These are phyloP conservation scores for Hycleus cichorii DNA, from an alignment of 1,140 invertebrate genomes.

Conservation along the genomic window DNA sequence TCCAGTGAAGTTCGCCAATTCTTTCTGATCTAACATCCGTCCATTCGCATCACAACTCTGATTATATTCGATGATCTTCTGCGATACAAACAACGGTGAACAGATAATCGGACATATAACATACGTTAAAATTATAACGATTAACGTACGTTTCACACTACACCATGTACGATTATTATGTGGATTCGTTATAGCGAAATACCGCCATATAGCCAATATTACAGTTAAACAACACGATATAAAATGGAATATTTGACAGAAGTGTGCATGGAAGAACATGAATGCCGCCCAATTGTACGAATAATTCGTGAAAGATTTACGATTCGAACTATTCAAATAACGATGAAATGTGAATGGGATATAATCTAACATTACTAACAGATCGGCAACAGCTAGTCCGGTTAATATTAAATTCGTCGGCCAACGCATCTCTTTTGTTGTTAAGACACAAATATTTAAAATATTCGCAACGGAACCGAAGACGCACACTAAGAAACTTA, in stretches of 20 bases:
- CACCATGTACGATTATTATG: constrained; percentile 72
- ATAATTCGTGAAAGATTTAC: constrained; percentile 48
- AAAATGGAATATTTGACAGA: constrained; percentile 80
- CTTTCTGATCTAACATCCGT: constrained; percentile 24
- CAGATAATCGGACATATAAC: constrained; percentile 77
- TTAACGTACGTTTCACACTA: constrained; percentile 57
- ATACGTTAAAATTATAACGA: constrained; percentile 72
- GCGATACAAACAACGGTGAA: constrained; percentile 74
- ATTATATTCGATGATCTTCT: constrained; percentile 47
- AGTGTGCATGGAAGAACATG: constrained; percentile 77
- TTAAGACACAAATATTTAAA: constrained; percentile 89
- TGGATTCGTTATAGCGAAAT: constrained; percentile 80
- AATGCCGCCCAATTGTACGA: constrained; percentile 76
- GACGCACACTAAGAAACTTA: constrained; percentile 74
- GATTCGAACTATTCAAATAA: constrained; percentile 52
- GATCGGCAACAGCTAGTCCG: constrained; percentile 82
- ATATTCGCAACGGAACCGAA: constrained; percentile 90
- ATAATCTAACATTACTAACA: constrained; percentile 91
- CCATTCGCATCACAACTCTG: constrained; percentile 46
- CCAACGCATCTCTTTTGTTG: constrained; percentile 79
- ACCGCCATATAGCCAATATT: constrained; percentile 86
- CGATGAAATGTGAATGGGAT: constrained; percentile 81
- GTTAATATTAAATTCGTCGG: constrained; percentile 81
- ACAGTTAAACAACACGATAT: constrained; percentile 91
- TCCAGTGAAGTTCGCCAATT: constrained; percentile 30